Base-by-base conservation (phyloP, 2,888 invertebrate species). In the Heliconius erato region DNA sequence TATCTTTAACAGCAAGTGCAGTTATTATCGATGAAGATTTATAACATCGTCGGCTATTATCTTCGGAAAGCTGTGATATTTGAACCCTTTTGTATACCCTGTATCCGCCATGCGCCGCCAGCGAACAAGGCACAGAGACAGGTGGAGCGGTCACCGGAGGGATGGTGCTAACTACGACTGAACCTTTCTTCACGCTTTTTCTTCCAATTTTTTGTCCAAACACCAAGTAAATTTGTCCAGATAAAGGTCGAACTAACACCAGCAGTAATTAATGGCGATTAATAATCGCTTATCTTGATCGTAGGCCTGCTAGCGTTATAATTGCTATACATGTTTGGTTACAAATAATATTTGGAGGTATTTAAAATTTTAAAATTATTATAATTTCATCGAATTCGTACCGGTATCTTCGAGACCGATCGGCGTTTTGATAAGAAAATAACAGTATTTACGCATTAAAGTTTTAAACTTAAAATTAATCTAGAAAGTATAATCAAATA, bases 231-330 rank as follows among this genome's bases (percentile, higher is more conserved):
- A 94, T 93, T 93, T 95, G 96, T 95, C 92, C 94, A 93, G 94
- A 95, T 95, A 94, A 91, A 94, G 94, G 94, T 94, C 93, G 94
- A 92, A 92, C 94, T 94, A 96, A 96, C 95, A 96, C 96, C 95
- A 94, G 95, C 96, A 96, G 95, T 96, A 95, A 96, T 95, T 96
- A 96, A 95, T 88, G 92, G 91, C 94, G 92, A 95, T 96, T 96
- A 95, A 96, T 95, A 95, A 95, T 95, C 91, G 92, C 92, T 95
- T 96, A 96, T 96, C 96, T 96, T 92, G 95, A 95, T 95, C 93
- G 90, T 88, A 85, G 87, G 87, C 90, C 91, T 89, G 89, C 91
- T 91, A 92, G 91, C 91, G 91, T 91, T 90, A 91, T 95, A 94
- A 94, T 94, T 94, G 93, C 89, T 89, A 87, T 90, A 86, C 81